Base-by-base conservation (phyloP, 2,888 invertebrate genomes). In the Azorinus chamasolen region DNA sequence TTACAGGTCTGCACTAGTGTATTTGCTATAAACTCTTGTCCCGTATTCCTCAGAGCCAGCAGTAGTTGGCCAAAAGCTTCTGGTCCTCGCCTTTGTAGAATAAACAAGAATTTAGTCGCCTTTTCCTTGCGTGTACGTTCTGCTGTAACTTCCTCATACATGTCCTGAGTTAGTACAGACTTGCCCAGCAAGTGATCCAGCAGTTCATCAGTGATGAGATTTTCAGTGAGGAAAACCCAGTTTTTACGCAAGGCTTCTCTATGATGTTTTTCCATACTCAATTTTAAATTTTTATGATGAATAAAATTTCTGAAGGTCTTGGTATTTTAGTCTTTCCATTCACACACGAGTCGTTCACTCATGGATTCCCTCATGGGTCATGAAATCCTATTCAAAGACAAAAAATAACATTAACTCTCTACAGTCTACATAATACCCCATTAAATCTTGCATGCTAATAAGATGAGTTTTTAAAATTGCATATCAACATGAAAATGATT, bases 211-310 rank as follows among this genome's bases (percentile, higher is more conserved):
- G 63, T 50, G 1, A 62, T 43, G 10, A 80, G 32, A 57, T 83
- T 83, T 16, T 83, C 80, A 12, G 50, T 57, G 12, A 83, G 58
- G 59, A 59, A 83, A n/a, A 79, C 66, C 83, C 83, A 83, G 66
- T 79, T 83, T 25, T 48, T 48, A 10, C 80, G 51, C 18, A 83
- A 45, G 3, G 69, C 63, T 39, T 69, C 68, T 51, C 71, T 65
- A 45, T 83, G 83, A 18, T 48, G 46, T 10, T 63, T 18, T 16
- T 83, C 77, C 83, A 83, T 83, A 6, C 32, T 32, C n/a, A n/a
- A n/a, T n/a, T n/a, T n/a, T n/a, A n/a, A n/a, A n/a, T n/a, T n/a
- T n/a, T n/a, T n/a, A n/a, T n/a, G n/a, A n/a, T n/a, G n/a, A n/a
- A n/a, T n/a, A n/a, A n/a, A n/a, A n/a, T n/a, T n/a, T n/a, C n/a